A percentile compares a stretch with the other conserved stretches of the same genome.
These are phyloP conservation scores for Crambe crambe DNA, from an alignment of 37 sponge, comb jelly and placozoan genomes.

Conservation along the genomic window DNA sequence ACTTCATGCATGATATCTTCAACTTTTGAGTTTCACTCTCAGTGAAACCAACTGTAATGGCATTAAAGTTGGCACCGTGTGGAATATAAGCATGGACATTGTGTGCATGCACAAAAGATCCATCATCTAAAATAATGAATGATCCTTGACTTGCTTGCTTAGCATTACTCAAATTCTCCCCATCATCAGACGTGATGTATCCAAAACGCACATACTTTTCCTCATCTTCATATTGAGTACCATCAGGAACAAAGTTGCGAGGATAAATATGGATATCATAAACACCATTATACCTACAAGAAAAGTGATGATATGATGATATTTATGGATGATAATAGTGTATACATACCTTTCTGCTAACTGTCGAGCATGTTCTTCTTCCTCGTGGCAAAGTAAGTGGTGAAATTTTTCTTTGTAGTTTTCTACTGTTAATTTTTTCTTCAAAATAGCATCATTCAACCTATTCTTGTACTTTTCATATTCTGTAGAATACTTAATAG, in stretches of 20 bases:
- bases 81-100: constrained; percentile 7
- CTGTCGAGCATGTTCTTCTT: constrained; percentile 48
- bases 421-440: constrained; percentile 17
- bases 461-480: constrained; percentile 8
- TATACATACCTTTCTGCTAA: constrained; percentile 51
- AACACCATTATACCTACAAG: constrained; percentile 43
- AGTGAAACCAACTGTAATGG: constrained; percentile 1
- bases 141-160: constrained; percentile 57
- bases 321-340: too few relatives aligned
- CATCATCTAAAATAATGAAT: constrained; percentile 1
- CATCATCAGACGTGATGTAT: constrained; percentile 22
- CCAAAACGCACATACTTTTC: constrained; percentile 18
- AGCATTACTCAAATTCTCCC: constrained; percentile 38
- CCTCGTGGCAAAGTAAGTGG: constrained; percentile 76
- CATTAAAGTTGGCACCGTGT: background rate
- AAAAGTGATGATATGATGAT: too few relatives aligned
- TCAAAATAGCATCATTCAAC: background rate
- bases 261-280: constrained; percentile 18
- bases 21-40: background rate
- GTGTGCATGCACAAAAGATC: background rate
- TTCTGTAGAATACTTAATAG: background rate
- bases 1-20: background rate
- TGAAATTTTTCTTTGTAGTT: constrained; percentile 74
- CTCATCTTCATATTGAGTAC: background rate
- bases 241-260: background rate